Evolutionary conservation across 1,140 invertebrate genomes (phyloP).

Genomic region (Probaryconus sp.): DNA sequence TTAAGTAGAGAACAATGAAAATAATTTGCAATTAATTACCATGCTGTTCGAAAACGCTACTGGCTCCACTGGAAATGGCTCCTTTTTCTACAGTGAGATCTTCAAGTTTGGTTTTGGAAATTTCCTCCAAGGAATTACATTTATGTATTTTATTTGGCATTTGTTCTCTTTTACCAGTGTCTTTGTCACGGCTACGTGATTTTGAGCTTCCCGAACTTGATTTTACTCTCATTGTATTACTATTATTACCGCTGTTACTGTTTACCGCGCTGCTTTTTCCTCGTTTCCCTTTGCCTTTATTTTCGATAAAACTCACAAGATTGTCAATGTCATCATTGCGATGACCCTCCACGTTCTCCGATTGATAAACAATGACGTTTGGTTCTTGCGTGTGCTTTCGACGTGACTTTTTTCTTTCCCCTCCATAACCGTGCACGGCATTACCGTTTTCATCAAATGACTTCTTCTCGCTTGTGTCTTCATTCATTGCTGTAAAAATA

Average conservation of each 20-base stretch:
- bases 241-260: slow-evolving; percentile 35
- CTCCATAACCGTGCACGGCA: slow-evolving; percentile 79
- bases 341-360: slow-evolving; percentile 83
- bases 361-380: slow-evolving; percentile 82
- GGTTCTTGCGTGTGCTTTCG: slow-evolving; percentile 80
- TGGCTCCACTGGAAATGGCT: slow-evolving; percentile 69
- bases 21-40: too few species aligned
- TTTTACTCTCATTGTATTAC: slow-evolving; percentile 71
- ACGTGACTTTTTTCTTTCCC: slow-evolving; percentile 76
- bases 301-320: slow-evolving; percentile 79
- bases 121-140: slow-evolving; percentile 84
- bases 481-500: slow-evolving; percentile 55
- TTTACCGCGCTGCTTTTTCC: slow-evolving; percentile 60
- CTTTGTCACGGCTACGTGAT: slow-evolving; percentile 73
- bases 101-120: slow-evolving; percentile 84
- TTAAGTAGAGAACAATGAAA: slow-evolving; percentile 8
- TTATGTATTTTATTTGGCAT: slow-evolving; percentile 79
- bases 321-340: slow-evolving; percentile 81
- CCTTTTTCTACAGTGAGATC: slow-evolving; percentile 80
- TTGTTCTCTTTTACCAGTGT: slow-evolving; percentile 73
- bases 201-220: slow-evolving; percentile 70
- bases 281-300: slow-evolving; percentile 76
- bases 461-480: slow-evolving; percentile 78
- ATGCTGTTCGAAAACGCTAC: slow-evolving; percentile 73
- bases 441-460: slow-evolving; percentile 84